Conservation (phyloP, 2,888 invertebrate species). For the Xanthia togata region DNA sequence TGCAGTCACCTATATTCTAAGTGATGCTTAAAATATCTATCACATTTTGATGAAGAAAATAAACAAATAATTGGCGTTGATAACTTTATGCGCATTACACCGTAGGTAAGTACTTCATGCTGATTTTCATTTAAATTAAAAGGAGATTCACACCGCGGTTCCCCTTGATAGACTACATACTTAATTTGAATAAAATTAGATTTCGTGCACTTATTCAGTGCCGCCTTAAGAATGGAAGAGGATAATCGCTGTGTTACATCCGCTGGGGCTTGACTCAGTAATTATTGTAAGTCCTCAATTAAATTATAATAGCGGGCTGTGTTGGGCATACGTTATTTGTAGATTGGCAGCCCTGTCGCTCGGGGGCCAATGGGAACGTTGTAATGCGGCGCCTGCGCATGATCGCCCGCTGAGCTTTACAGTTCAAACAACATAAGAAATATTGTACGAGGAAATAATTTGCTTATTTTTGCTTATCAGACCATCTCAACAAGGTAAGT, state of each 20-base stretch:
- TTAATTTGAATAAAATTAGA: conserved; percentile 70
- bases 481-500: conserved; percentile 41
- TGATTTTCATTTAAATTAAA: conserved; percentile 48
- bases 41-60: conserved; percentile 57
- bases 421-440: conserved; percentile 79
- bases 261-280: conserved; percentile 72
- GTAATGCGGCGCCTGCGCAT: conserved; percentile 87
- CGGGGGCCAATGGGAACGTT: conserved; percentile 84
- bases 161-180: conserved; percentile 47
- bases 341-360: conserved; percentile 88
- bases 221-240: conserved; percentile 59
- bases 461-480: conserved; percentile 64
- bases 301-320: conserved; percentile 83
- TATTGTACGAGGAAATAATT: conserved; percentile 70
- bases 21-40: conserved; percentile 61
- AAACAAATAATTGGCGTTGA: conserved; percentile 50
- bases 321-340: conserved; percentile 81
- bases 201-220: conserved; percentile 63
- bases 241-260: conserved; percentile 75
- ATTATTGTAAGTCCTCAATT: conserved; percentile 83
- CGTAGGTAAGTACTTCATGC: conserved; percentile 6
- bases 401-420: conserved; percentile 85
- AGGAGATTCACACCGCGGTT: conserved; percentile 37
- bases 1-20: conserved; percentile 77
- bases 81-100: conserved; percentile 16